Conservation (phyloP, 2,113 vertebrate species). For the Prunella himalayana region DNA sequence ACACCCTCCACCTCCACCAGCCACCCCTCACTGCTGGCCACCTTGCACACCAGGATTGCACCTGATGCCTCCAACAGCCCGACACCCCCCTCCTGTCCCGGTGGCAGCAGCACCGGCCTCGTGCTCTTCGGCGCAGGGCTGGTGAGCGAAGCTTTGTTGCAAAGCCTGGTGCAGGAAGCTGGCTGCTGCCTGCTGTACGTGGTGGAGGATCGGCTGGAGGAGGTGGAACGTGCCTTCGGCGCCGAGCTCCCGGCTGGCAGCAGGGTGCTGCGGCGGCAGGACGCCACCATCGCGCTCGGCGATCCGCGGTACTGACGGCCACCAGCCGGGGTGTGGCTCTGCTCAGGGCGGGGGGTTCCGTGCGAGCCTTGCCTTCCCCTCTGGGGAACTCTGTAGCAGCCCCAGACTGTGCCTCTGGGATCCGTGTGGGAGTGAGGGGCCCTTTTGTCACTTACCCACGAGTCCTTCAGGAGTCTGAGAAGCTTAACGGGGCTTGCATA, state of each 20-base stretch:
- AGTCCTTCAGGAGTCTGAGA: neutral
- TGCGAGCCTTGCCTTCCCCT: neutral
- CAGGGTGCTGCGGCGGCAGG: neutral
- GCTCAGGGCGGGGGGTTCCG: neutral
- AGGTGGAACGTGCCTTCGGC: neutral
- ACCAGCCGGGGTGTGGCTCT: neutral
- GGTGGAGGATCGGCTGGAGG: neutral
- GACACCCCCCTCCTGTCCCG: rapidly evolving
- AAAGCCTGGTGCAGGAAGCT: neutral
- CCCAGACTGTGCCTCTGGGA: neutral
- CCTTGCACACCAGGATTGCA: neutral
- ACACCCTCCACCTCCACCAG: neutral
- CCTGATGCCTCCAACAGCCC: neutral
- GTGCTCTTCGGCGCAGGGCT: neutral
- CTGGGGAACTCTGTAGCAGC: neutral
- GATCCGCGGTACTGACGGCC: neutral
- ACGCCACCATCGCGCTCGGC: neutral
- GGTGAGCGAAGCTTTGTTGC: neutral
- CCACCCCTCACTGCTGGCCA: neutral
- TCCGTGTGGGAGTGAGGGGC: neutral
- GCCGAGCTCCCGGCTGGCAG: rapidly evolving
- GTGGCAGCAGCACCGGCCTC: neutral
- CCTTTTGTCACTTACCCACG: neutral
- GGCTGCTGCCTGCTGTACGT: neutral
- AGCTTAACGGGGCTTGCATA: neutral